A percentile compares a stretch with the other conserved stretches of the same genome.
Evolutionary conservation across 2,888 invertebrate genomes (phyloP).

Genomic region (Oligia strigilis): DNA sequence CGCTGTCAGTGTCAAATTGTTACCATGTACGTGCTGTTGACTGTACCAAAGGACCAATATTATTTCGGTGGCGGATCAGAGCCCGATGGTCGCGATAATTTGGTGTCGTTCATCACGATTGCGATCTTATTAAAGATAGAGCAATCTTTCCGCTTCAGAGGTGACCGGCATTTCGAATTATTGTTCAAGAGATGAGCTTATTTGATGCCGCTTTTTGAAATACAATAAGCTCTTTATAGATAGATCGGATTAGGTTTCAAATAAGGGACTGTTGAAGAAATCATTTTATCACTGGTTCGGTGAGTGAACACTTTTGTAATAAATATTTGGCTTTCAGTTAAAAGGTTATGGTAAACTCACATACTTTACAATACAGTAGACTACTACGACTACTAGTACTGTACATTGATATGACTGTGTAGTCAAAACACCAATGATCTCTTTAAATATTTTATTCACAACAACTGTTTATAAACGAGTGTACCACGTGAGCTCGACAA

Average conservation of each 20-base stretch:
- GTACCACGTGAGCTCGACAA: no score
- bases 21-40: no score
- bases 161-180: conserved; percentile 13
- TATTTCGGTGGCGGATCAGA: conserved; percentile 14
- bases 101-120: conserved; percentile 27
- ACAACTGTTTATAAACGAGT: neutral
- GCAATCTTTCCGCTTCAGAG: conserved; percentile 30
- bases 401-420: neutral
- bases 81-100: conserved; percentile 16
- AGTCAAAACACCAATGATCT: neutral
- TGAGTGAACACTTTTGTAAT: neutral
- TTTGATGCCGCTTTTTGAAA: conserved; percentile 11
- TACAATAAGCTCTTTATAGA: neutral
- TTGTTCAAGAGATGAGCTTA: neutral
- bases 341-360: no score
- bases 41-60: conserved; percentile 9
- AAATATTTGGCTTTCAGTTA: neutral
- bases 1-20: neutral
- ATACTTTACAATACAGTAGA: neutral
- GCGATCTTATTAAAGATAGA: conserved; percentile 39
- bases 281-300: neutral
- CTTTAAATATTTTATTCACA: neutral
- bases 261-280: neutral
- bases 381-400: no score
- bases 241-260: neutral